Evolutionary conservation across 2,113 vertebrate species (phyloP).

Genomic region (Bubo scandiacus): DNA sequence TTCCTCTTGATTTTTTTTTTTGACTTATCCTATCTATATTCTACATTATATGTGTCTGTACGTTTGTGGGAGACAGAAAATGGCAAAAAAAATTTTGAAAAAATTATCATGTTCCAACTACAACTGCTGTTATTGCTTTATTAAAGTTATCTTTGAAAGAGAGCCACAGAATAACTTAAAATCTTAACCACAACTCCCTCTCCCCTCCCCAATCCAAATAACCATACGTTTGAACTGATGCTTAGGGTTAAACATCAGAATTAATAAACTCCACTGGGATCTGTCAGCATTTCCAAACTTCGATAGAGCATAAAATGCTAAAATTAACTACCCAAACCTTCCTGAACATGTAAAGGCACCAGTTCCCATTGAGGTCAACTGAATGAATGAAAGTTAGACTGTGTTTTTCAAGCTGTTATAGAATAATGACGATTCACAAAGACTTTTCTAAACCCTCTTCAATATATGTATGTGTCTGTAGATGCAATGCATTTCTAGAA

Average conservation of each 20-base stretch:
- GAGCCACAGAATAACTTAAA: neutral
- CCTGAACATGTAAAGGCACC: neutral
- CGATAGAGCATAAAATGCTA: conserved; percentile 52
- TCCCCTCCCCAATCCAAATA: neutral
- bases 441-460: neutral
- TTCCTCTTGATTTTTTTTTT: neutral
- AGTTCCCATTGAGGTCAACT: neutral
- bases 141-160: neutral
- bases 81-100: neutral
- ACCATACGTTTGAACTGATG: conserved; percentile 19
- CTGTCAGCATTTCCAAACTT: conserved; percentile 50
- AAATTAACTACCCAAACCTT: conserved; percentile 47
- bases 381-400: neutral
- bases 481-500: neutral
- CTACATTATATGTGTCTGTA: neutral
- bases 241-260: conserved; percentile 58
- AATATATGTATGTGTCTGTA: neutral
- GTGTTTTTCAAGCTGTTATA: neutral
- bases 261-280: conserved; percentile 58
- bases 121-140: neutral
- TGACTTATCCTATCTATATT: neutral
- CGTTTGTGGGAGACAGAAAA: neutral
- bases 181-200: neutral
- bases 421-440: neutral
- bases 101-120: neutral